Base-by-base conservation (phyloP, 2,888 invertebrate genomes). In the Trichogramma evanescens region DNA sequence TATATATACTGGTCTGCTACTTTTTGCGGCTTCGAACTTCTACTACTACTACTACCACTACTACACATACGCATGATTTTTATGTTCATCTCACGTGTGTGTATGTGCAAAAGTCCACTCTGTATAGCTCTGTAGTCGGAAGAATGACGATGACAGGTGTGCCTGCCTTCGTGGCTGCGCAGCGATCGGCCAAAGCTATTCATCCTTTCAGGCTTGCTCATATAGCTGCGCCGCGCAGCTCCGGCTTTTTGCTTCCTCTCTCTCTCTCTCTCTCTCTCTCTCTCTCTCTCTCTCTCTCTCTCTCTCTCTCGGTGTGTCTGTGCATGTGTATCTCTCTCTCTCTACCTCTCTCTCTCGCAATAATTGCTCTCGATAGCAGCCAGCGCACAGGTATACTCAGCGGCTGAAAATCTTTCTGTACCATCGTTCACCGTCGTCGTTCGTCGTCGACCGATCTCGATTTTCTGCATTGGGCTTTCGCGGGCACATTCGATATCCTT, bases 381-480 rank as follows among this genome's bases (percentile, higher is more conserved):
- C 13, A 10, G 13, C 13, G 38, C 49, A 38, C 49, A 26, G 26
- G 26, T 26, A 26, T 49, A 38, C 13, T 49, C 49, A 38, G 38
- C 38, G 49, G 26, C 10, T 7, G 6, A 13, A 10, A 38, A 13
- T 49, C 49, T 38, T 49, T 49, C 38, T 26, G 38, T 49, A 38
- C 7, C n/a, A 6, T 52, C 51, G 9, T 41, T 42, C n/a, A 38
- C 44, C 43, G 42, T 9, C 43, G 10, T 45, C 44, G 42, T 39
- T 55, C 44, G 10, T 10, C 26, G 42, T 42, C 42, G 48, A 13
- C 48, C 9, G 10, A 10, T n/a, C 48, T 6, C 48, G 10, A 26
- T 49, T 49, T 49, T 49, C 13, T 49, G 6, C 10, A 3, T 6
- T 44, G 51, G 52, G 54, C 58, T 58, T 62, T 55, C 58, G 53